These are phyloP conservation scores for Brienomyrus brachyistius DNA, from an alignment of 2,113 vertebrate genomes.

Conservation along the genomic window DNA sequence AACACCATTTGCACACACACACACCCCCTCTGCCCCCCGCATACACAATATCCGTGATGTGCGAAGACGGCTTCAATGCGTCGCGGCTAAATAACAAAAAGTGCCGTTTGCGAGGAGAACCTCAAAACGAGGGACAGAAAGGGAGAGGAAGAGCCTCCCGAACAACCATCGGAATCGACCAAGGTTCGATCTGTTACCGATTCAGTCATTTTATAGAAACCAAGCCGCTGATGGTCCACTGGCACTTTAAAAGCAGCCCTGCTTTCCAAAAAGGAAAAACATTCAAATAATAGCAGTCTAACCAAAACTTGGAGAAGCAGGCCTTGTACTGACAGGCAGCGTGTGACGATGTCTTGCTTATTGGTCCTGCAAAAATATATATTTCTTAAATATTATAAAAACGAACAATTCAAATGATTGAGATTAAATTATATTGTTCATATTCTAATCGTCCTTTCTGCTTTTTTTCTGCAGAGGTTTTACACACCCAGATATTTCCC, in stretches of 20 bases:
- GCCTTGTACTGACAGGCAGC: not conserved
- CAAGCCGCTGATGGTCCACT: not conserved
- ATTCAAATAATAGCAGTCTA: not conserved
- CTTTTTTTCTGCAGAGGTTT: not conserved
- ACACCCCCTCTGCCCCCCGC: slow-evolving; percentile 48
- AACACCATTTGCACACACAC: slow-evolving; percentile 55
- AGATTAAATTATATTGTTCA: not conserved
- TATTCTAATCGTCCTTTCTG: not conserved
- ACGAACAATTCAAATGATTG: not conserved
- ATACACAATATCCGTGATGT: slow-evolving; percentile 47
- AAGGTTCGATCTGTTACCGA: not conserved
- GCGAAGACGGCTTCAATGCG: slow-evolving; percentile 40
- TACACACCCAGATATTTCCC: not conserved
- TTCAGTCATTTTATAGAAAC: not conserved
- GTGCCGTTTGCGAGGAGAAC: slow-evolving; percentile 53
- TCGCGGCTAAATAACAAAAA: slow-evolving; percentile 39
- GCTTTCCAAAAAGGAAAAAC: not conserved
- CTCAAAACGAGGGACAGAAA: slow-evolving; percentile 8
- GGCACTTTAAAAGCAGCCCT: not conserved
- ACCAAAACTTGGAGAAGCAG: not conserved
- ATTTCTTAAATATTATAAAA: not conserved
- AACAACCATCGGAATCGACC: not conserved
- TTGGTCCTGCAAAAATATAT: not conserved
- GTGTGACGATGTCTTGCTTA: not conserved
- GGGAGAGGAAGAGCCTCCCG: not conserved